Base-by-base conservation (phyloP, 2,888 invertebrate genomes). In the Hypolimnas misippus region DNA sequence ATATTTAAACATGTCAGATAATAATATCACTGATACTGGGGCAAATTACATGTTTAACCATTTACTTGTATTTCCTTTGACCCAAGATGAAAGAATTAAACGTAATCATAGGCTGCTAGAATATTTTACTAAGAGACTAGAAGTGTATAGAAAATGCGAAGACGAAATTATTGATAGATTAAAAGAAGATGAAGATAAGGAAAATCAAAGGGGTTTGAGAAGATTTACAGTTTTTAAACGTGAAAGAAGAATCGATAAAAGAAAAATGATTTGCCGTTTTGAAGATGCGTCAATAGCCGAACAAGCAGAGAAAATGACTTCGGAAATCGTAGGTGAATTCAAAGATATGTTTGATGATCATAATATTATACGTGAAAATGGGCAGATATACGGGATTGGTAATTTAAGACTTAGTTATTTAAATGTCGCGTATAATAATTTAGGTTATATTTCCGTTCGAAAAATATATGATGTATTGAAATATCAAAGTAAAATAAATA, bases 1-100 rank as follows among this genome's bases (percentile, higher is more conserved):
- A 8, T 77, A 87, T 68, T 70, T 87, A 4, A 83, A 82, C 73
- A 66, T 87, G 59, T 74, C 81, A 3, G 81, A 76, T 21, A 87
- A 87, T 58, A 61, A 57, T 29, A 78, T 87, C 8, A 76, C 79
- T 10, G 80, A 82, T 53, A 50, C 12, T 3, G 87, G 86, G 3
- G 76, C 77, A 1, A 14, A 2, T n/a, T 59, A 62, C n/a, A 74
- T 87, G 16, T 53, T 86, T 2, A 61, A 71, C 8, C 56, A 70
- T 56, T 71, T 87, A 19, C 71, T 65, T 63, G 72, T 77, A 61
- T 86, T 84, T 59, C 72, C 66, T 35, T 46, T 87, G 17, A 75
- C 67, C 0, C 7, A 2, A 4, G 66, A 74, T 12, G 86, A 86
- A 58, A 61, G 69, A 10, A 8, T 51, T 0, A 64, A 68, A 1